Base-by-base conservation (phyloP, 2,888 invertebrate genomes). In the Leptinotarsa peninsularis region DNA sequence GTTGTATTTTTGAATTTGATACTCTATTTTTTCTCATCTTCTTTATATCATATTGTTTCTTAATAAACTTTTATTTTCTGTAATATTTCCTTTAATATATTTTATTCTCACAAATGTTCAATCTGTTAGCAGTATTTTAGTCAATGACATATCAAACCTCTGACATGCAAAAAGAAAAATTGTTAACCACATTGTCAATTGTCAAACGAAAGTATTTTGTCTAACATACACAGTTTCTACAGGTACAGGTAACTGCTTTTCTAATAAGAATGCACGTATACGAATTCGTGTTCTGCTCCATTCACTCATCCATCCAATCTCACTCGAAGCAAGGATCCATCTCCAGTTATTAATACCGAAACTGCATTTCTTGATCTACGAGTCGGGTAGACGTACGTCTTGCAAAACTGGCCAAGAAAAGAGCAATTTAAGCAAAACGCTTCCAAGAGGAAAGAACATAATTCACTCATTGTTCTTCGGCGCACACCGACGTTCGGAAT, bases 381-480 rank as follows among this genome's bases (percentile, higher is more conserved):
- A 63, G 33, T 63, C 63, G 63, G 33, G 17, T 33, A 63, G 63
- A 33, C 27, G 68, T 33, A 15, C 68, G 54, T 54, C 68, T 33
- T 23, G 43, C 43, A 33, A 49, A 58, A 27, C 43, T 54, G 69
- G 52, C 58, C 54, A 70, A 70, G 58, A 60, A 67, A 72, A 54
- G 72, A 72, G 56, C 72, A 58, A 72, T 67, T 63, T 50, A 23
- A 43, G 43, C 49, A 66, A 66, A 72, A 72, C 52, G 66, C 67
- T 67, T 67, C 43, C 49, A 58, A 58, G 54, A n/a, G 58, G 72
- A 56, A 67, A 66, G 58, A 70, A 72, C 60, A 72, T 72, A 72
- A 72, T 72, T 72, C 72, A 72, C 72, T 72, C 67, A 72, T 72
- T 72, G 72, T 72, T 72, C 72, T 72, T 58, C 58, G n/a, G 72